Base-by-base conservation (phyloP, 2,797 vertebrate genomes). In the Danio aesculapii region DNA sequence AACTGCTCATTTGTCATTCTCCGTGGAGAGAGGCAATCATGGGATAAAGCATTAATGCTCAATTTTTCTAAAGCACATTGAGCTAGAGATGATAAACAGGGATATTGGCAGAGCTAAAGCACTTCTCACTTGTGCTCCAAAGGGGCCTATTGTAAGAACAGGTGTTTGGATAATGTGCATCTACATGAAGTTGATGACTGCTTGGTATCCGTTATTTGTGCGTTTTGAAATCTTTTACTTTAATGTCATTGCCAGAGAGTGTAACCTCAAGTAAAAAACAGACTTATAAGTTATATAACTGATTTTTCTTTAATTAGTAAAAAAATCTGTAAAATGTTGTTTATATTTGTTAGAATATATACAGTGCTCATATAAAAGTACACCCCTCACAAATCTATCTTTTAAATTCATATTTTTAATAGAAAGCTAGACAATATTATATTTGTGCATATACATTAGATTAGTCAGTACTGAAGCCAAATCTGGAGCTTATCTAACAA, bases 91-190 rank as follows among this genome's bases (percentile, higher is more conserved):
- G 39, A 62, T 11, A 71, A 63, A 63, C 58, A 55, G 39, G 17
- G 59, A 53, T 55, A 63, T 53, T 53, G 57, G 57, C 67, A 52
- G 46, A 44, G 67, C 39, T 41, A 17, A 62, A 53, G 57, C 41
- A 52, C 58, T 71, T 9, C 47, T 62, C 77, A 30, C 11, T 16
- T 30, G 8, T 58, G 41, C 16, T 81, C 66, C 66, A 39, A 19
- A 77, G 11, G 50, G 39, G 7, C 52, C 46, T 17, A 52, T 55
- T 77, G 50, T 43, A 55, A 68, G 11, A 80, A 66, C 77, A 83
- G 77, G 77, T 76, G 64, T 44, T 64, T n/a, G 16, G 72, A 70
- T 70, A 69, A 55, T 21, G 14, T 58, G n/a, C 2, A 55, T 43
- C 14, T 62, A 66, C 16, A 75, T 81, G 12, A 41, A 55, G n/a